Evolutionary conservation across 2,113 vertebrate species (phyloP), one percentile per base, ranked within the genome.

Genomic region (Epinephelus fuscoguttatus): DNA sequence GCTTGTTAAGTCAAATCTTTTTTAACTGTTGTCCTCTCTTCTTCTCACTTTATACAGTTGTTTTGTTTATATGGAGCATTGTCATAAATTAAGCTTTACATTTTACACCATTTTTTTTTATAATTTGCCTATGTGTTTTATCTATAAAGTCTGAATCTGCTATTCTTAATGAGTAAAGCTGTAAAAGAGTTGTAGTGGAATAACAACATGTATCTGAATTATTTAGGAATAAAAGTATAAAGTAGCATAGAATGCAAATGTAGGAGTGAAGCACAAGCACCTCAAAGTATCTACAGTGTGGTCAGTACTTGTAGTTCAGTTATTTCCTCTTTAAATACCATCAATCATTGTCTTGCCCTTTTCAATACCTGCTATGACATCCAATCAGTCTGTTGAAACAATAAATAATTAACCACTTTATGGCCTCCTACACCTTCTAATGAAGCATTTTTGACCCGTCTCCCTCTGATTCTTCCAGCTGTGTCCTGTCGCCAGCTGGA

Each of bases 401-500:
- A 75, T 75, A 57, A 70, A 59, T 63, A 62, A 75, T 42, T 47
- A 30, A 69, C 2, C n/a, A 25, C 63, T 76, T 66, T 55, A 77
- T 53, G 42, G 33, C 42, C 75, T 25, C 53, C 14, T 45, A 52
- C 30, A 37, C 59, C 2, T 66, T 66, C 33, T 75, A 69, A 84
- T 70, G 61, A 53, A 63, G 40, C 63, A 14, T 70, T 60, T 81
- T 9, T 88, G 60, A 74, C 72, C 42, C 15, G 0, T 42, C 55
- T 49, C 56, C 53, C 23, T 87, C 30, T 50, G 2, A 21, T 27
- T 81, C 84, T 92, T 94, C 55, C 93, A 99, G 98, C 97, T 70
- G 96, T 99, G 91, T 98, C 97, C 50, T 99, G 98, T 94, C 96
- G 98, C 84, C 97, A 96, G 93, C 96, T 98, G 94, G 98, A 99